Base-by-base conservation (phyloP, 1,140 invertebrate genomes). In the Pachypeltis micranthus region DNA sequence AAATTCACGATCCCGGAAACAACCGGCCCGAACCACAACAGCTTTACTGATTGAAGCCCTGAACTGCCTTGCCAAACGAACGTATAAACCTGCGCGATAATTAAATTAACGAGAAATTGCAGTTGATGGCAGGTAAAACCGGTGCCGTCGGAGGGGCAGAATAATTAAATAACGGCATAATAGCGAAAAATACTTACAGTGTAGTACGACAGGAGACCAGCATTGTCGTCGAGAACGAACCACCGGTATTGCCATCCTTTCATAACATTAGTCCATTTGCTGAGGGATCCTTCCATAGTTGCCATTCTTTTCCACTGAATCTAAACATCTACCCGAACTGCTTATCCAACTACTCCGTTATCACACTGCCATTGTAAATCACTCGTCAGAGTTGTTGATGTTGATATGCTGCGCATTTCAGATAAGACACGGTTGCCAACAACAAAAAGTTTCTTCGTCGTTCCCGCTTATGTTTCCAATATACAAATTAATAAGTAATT, bases 221-320 rank as follows among this genome's bases (percentile, higher is more conserved):
- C 89, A 77, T 90, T 91, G 74, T 95, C 91, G 78, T 99, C 95
- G 67, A 99, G 78, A 66, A 99, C 95, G 79, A 99, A 99, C 92
- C 95, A 99, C 62, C 96, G 84, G 78, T 96, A 98, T 78, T 99
- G 96, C 95, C 96, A 99, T 64, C 96, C 96, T 78, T 98, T 96
- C 84, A 99, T 94, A 68, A 99, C 92, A 83, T 99, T 99, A 63
- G 96, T 99, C 96, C 96, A 99, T 83, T 99, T 99, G 78, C 91
- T 97, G 51, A 99, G 77, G n/a, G 93, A 92, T 67, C 96, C 96
- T 81, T 99, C 95, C 87, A 98, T 87, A 71, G 84, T 83, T 70
- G 79, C 77, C 75, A 80, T 81, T 69, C 75, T 76, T 31, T 39
- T 39, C 31, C 31, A 10, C 16, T 7, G 7, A 7, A 16, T 39